Evolutionary conservation across 2,888 invertebrate species (phyloP), one percentile per base, ranked within the genome.

Genomic region (Molorchus minor): DNA sequence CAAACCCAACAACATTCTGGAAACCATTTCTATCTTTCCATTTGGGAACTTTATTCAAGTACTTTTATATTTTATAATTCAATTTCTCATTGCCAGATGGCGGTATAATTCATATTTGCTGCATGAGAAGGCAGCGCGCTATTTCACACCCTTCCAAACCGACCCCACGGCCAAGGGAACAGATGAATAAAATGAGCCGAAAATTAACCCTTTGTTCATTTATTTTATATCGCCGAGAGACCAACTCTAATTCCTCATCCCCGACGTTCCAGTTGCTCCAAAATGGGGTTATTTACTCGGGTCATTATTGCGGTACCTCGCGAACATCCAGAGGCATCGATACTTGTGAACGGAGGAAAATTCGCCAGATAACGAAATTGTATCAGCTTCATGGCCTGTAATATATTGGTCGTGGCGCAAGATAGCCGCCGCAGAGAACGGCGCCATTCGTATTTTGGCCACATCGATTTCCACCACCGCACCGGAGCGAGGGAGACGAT

Each of bases 391-490:
- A 25, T 10, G 20, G 44, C 12, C 46, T 35, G 20, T 36, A 36
- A 21, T 19, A 35, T 47, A 47, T n/a, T n/a, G 33, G 36, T 21
- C 36, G 20, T 21, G 19, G 36, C 35, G 20, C 36, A 19, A 15
- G 17, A 35, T 20, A 47, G 21, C 17, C 13, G 25, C 40, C 54
- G 20, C 17, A 52, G 35, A 36, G 25, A 51, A 33, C 29, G 47
- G 58, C 54, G 58, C 54, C 58, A 54, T 58, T 47, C 58, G 58
- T 54, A 58, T 58, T 58, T 58, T 38, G 54, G 58, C 25, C 46
- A 41, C 55, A 58, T 58, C 58, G 58, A 58, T 58, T n/a, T n/a
- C 58, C 16, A 5, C 5, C 7, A 21, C 16, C 35, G 25, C 35
- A 10, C 12, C 13, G 16, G 36, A 47, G 36, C 33, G 36, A 13